These are phyloP conservation scores for Colletes latitarsis DNA, from an alignment of 1,140 invertebrate genomes.

Conservation along the genomic window DNA sequence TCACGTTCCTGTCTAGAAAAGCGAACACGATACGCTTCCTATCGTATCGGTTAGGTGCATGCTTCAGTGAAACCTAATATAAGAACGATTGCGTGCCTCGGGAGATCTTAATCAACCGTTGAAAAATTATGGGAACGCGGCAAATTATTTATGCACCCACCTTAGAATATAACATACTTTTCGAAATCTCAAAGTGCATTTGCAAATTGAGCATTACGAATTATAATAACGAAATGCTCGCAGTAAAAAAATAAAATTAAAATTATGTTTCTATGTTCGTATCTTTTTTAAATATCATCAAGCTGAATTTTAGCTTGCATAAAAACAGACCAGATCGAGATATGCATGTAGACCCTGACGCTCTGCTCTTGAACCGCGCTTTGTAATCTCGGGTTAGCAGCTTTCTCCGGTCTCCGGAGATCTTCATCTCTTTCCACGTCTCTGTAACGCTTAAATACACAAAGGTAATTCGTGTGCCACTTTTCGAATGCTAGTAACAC, in stretches of 20 bases:
- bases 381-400: conserved; percentile 33
- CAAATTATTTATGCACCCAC: background rate
- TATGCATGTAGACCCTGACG: background rate
- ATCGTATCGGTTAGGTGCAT: background rate
- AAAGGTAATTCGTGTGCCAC: conserved; percentile 23
- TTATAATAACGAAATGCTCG: too few relatives aligned
- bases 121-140: conserved; percentile 18
- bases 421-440: conserved; percentile 26
- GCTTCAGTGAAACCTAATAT: background rate
- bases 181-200: too few relatives aligned
- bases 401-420: conserved; percentile 60
- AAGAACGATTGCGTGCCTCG: background rate
- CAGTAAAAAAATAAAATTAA: too few relatives aligned
- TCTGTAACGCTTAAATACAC: conserved; percentile 27
- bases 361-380: conserved; percentile 47
- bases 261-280: too few relatives aligned
- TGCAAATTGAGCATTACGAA: too few relatives aligned
- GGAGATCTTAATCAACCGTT: conserved; percentile 29
- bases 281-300: background rate
- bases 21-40: conserved; percentile 8
- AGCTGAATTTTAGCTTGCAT: background rate
- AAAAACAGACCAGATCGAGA: background rate
- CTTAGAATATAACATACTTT: background rate
- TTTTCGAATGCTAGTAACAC: conserved; percentile 1
- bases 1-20: conserved; percentile 33